These are phyloP conservation scores for Apodemus sylvaticus DNA, from an alignment of 2,113 vertebrate species.

Conservation along the genomic window DNA sequence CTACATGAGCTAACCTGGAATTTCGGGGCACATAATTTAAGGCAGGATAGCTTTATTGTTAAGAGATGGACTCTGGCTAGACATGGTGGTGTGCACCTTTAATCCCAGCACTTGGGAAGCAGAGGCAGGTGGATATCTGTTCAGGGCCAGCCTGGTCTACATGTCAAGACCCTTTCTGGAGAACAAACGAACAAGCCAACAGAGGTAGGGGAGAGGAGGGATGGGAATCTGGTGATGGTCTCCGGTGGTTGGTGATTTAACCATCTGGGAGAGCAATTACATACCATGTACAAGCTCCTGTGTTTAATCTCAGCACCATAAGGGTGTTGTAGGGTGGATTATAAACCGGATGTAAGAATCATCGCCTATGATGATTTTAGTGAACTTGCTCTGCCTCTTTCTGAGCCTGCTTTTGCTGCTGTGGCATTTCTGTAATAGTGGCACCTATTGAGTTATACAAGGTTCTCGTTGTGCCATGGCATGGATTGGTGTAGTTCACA, in stretches of 20 bases:
- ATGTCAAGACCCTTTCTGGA: background rate
- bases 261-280: background rate
- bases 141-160: background rate
- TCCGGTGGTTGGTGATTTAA: background rate
- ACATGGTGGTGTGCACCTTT: background rate
- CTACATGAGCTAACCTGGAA: background rate
- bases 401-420: background rate
- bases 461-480: background rate
- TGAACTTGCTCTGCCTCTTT: background rate
- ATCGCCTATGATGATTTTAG: background rate
- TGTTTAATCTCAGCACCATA: background rate
- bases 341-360: background rate
- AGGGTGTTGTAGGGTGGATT: background rate
- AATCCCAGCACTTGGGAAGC: background rate
- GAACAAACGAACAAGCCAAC: too few species aligned
- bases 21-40: background rate
- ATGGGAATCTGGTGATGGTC: background rate
- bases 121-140: background rate
- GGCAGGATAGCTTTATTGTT: background rate
- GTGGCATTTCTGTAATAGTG: background rate
- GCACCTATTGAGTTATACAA: background rate
- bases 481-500: background rate
- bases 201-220: background rate
- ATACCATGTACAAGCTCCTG: background rate
- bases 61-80: background rate